Conservation (phyloP, 2,113 vertebrate species). For the Phalacrocorax pelagicus region DNA sequence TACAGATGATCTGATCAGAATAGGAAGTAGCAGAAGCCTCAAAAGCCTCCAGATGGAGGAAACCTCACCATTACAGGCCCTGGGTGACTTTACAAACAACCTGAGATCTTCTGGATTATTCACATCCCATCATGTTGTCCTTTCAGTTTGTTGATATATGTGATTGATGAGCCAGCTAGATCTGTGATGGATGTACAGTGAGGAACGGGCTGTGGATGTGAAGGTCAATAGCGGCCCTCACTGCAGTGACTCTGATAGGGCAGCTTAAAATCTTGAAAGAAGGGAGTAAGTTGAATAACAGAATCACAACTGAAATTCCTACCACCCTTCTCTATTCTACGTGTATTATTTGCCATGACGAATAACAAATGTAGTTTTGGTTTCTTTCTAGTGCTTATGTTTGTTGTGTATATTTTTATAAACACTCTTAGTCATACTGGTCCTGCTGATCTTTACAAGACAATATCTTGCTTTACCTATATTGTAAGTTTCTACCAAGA, state of each 20-base stretch:
- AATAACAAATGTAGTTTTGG: neutral
- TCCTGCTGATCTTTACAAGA: neutral
- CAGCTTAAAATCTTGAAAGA: neutral
- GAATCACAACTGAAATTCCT: neutral
- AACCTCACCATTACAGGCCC: neutral
- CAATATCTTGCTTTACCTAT: neutral
- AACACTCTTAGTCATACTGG: neutral
- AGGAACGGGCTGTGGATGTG: neutral
- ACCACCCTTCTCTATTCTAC: neutral
- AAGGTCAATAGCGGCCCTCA: neutral
- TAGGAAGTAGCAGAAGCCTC: neutral
- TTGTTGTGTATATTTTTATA: neutral
- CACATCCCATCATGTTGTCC: neutral
- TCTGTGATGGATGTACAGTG: neutral
- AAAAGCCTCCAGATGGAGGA: neutral
- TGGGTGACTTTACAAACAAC: neutral
- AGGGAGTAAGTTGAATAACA: neutral
- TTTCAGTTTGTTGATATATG: neutral
- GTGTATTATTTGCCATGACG: neutral
- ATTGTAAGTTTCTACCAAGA: neutral
- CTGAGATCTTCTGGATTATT: neutral
- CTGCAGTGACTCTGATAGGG: neutral
- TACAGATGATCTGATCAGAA: neutral
- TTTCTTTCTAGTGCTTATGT: neutral
- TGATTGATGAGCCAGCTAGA: neutral